Evolutionary conservation across 2,888 invertebrate genomes (phyloP).

Genomic region (Stenichneumon culpator): DNA sequence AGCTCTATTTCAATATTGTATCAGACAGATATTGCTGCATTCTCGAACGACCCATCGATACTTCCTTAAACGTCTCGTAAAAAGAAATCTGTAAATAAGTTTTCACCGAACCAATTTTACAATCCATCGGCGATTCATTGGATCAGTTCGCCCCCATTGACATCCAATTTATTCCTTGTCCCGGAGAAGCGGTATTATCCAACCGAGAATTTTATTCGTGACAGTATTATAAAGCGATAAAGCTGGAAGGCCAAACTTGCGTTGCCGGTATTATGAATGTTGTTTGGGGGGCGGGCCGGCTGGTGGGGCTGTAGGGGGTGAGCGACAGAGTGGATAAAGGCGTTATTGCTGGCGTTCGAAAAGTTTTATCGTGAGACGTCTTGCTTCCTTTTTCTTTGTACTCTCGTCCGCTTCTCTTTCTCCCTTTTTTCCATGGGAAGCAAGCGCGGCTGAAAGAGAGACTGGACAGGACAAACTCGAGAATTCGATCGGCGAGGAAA

Average conservation of each 20-base stretch:
- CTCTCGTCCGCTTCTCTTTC: slow-evolving; percentile 17
- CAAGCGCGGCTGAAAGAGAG: slow-evolving; percentile 22
- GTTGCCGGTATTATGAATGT: slow-evolving; percentile 46
- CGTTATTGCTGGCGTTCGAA: slow-evolving; percentile 58
- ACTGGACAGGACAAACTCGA: slow-evolving; percentile 65
- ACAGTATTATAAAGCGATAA: slow-evolving; percentile 31
- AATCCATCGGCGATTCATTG: not conserved
- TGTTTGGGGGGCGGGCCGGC: not conserved
- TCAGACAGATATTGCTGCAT: not conserved
- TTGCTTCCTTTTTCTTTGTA: slow-evolving; percentile 35
- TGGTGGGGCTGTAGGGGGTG: not conserved
- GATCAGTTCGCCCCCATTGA: not conserved
- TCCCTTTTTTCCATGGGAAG: not conserved
- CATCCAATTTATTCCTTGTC: slow-evolving; percentile 3
- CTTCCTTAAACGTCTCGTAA: not conserved
- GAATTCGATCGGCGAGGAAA: slow-evolving; percentile 64
- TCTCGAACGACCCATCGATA: not conserved
- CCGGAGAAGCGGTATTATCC: not conserved
- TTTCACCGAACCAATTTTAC: not conserved
- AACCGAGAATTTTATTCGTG: slow-evolving; percentile 19
- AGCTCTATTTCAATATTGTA: not conserved
- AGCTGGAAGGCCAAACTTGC: slow-evolving; percentile 43
- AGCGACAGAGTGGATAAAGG: slow-evolving; percentile 52
- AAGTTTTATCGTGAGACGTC: slow-evolving; percentile 63
- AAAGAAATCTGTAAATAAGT: not conserved